phyloP scores from a whole-genome alignment of 2,888 invertebrate species.

The Tipula confusa region DNA sequence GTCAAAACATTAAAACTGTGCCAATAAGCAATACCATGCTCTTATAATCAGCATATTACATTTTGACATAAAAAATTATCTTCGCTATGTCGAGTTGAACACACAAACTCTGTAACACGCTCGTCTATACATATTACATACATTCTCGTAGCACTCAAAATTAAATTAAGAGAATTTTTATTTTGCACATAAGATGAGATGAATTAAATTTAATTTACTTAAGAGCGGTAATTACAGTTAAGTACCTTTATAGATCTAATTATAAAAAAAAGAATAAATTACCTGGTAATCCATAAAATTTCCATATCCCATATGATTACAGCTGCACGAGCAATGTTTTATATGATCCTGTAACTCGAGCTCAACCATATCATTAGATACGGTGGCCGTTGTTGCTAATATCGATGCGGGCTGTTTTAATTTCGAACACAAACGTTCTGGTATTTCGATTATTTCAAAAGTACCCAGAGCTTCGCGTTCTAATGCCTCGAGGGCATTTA shows the following conservation, averaged over 20 bases:
- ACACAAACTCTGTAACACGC: background rate
- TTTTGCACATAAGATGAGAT: too few relatives aligned
- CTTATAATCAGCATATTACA: background rate
- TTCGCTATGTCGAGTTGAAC: background rate
- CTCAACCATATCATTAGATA: constrained; percentile 52
- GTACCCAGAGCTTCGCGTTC: constrained; percentile 49
- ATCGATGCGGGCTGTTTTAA: constrained; percentile 38
- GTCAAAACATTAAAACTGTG: background rate
- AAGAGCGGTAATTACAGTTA: too few relatives aligned
- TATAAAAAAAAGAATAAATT: background rate
- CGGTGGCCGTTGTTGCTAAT: constrained; percentile 49
- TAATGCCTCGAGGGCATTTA: constrained; percentile 49
- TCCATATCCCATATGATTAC: constrained; percentile 91
- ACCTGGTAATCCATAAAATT: constrained; percentile 90
- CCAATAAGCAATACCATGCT: background rate
- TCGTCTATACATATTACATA: too few relatives aligned
- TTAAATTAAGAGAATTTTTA: too few relatives aligned
- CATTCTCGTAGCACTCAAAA: too few relatives aligned
- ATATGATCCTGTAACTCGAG: constrained; percentile 84
- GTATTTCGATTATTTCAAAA: constrained; percentile 46
- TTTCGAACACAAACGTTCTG: constrained; percentile 40
- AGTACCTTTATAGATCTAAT: too few relatives aligned
- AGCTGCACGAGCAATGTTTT: constrained; percentile 82
- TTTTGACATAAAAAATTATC: background rate
- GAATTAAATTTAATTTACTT: too few relatives aligned